phyloP scores from a whole-genome alignment of 2,888 invertebrate species.

The Heliconius ethilla region DNA sequence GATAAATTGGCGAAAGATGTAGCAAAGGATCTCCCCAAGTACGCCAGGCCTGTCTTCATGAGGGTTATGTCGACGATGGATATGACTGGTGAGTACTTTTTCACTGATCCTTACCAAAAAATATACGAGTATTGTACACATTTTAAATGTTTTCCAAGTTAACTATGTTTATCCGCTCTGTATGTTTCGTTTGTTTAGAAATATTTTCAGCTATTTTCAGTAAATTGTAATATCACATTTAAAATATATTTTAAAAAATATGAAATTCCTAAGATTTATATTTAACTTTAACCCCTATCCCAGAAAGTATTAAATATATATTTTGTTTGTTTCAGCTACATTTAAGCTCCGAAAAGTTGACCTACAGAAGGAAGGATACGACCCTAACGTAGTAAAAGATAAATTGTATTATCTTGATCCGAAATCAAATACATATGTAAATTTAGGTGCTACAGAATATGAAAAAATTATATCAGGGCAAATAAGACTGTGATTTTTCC shows the following conservation, averaged over 20 bases:
- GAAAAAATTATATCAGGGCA: constrained; percentile 88
- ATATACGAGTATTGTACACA: no score
- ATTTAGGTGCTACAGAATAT: constrained; percentile 87
- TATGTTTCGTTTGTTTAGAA: background rate
- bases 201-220: background rate
- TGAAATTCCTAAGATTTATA: no score
- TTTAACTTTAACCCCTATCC: no score
- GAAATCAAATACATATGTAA: constrained; percentile 86
- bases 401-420: constrained; percentile 89
- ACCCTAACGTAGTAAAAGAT: constrained; percentile 87
- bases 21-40: constrained; percentile 88
- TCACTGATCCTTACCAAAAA: background rate
- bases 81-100: constrained; percentile 88
- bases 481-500: constrained; percentile 85
- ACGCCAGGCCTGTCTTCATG: constrained; percentile 95
- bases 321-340: constrained; percentile 86
- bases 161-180: no score
- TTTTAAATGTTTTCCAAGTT: no score
- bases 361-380: constrained; percentile 94
- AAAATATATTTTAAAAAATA: background rate
- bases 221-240: background rate
- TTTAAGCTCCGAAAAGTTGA: constrained; percentile 97
- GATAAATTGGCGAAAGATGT: constrained; percentile 83
- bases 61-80: constrained; percentile 92
- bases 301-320: background rate